Evolutionary conservation across 1,140 invertebrate species (phyloP), one percentile per base, ranked within the genome.

Genomic region (Hylyphantes graminicola): DNA sequence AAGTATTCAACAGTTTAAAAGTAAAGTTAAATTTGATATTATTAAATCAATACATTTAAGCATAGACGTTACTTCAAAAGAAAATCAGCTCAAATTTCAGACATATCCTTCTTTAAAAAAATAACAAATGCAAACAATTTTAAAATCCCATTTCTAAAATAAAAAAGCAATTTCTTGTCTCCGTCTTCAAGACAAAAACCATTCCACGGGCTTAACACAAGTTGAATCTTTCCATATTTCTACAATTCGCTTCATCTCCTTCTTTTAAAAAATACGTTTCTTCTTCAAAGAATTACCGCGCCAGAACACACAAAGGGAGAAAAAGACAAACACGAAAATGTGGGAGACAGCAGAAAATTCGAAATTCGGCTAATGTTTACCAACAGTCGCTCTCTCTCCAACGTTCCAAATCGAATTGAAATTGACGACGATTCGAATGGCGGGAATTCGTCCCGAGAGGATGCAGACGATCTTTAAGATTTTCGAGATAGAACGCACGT

Each of bases 291-390:
- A 67, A 67, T 78, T 78, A 78, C 63, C 63, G 57, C 76, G 76
- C 50, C 53, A 78, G n/a, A 67, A 19, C 48, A 78, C 76, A 67
- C 76, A 67, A 21, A 67, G 15, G 63, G 74, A 7, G n/a, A 64
- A 54, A 17, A 78, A 78, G 57, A 78, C 50, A 78, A 67, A 54
- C 76, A 78, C 51, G 51, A 76, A 76, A 64, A 59, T 35, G 64
- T 76, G 48, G 74, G 63, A 76, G 74, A 64, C 74, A 54, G 74
- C 74, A 17, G 59, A 64, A 76, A 76, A 76, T 76, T 76, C 51
- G 48, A 12, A 78, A 78, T 54, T 78, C 76, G 67, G 19, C 67
- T 67, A 78, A 78, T 78, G 76, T 78, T 78, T 78, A 78, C 76
- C 76, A 76, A 76, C 74, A 76, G 74, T 53, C 76, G 51, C 51